Base-by-base conservation (phyloP, 2,113 vertebrate species). In the Craseonycteris thonglongyai region DNA sequence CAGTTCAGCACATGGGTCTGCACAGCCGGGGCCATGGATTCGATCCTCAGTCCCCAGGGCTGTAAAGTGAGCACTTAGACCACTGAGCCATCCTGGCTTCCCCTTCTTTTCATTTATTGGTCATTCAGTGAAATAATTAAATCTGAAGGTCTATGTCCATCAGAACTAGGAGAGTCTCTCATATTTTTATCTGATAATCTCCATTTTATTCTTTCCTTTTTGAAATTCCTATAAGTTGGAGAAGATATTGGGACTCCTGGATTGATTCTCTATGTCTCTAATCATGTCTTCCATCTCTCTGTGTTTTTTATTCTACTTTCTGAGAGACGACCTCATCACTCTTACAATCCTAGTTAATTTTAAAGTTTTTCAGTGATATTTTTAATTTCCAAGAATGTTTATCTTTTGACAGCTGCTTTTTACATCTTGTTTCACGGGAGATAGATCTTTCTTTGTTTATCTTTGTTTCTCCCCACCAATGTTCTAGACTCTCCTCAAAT, bases 301-400 rank as follows among this genome's bases (percentile, higher is more conserved):
- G 9, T 76, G 58, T 5, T 59, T 88, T 81, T 35, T 38, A 65
- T 38, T 75, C 54, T 72, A 0, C 12, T 35, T 94, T 75, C 59
- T 80, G 49, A 89, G 71, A 81, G 14, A 7, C 18, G 74, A 14
- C 33, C 40, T 88, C 19, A 19, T 83, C n/a, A 82, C 81, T 61
- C 33, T 83, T 54, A n/a, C 14, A 88, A 72, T 40, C 30, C 5
- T 16, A 66, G 76, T 58, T 51, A 18, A 51, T 51, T 51, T 51
- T 15, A 42, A 54, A 56, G 5, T 30, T 61, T 61, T 61, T 61
- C 58, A 14, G 28, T 10, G 11, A 61, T 75, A 51, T 59, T 93
- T 95, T 95, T 84, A 59, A 93, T 94, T 93, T 93, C 59, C 7
- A 76, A 40, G n/a, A 86, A 82, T 2, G 30, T 33, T 56, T 84